Conservation (phyloP, 2,888 invertebrate species). For the Rotaria macrura region DNA sequence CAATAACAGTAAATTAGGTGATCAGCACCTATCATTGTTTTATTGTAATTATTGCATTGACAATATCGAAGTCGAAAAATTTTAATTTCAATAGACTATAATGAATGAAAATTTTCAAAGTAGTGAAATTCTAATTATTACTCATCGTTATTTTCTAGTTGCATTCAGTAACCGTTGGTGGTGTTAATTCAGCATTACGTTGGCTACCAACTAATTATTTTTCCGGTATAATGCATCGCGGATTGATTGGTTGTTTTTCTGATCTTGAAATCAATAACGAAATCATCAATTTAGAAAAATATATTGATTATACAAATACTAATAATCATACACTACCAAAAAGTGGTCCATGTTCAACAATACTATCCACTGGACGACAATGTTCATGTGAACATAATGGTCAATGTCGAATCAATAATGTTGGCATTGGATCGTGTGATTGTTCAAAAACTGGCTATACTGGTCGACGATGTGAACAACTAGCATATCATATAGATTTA, state of each 20-base stretch:
- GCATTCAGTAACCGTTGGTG: background rate
- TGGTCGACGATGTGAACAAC: background rate
- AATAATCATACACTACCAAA: background rate
- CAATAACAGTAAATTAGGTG: no score
- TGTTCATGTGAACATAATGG: background rate
- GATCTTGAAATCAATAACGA: background rate
- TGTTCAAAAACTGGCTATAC: slow-evolving; percentile 8
- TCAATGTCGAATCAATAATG: background rate
- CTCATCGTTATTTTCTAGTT: background rate
- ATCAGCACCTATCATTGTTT: no score
- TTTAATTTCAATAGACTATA: no score
- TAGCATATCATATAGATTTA: background rate
- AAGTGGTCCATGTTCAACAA: background rate
- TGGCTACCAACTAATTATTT: background rate
- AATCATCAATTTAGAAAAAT: background rate
- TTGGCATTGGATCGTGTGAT: background rate
- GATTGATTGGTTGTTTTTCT: background rate
- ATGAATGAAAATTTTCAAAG: no score
- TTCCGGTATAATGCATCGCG: background rate
- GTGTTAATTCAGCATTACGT: background rate
- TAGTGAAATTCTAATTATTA: background rate
- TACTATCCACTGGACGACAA: background rate
- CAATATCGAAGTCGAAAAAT: no score
- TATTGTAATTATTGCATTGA: no score
- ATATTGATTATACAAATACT: background rate